These are phyloP conservation scores for Propithecus coquereli DNA, from an alignment of 2,113 vertebrate species.

Conservation along the genomic window DNA sequence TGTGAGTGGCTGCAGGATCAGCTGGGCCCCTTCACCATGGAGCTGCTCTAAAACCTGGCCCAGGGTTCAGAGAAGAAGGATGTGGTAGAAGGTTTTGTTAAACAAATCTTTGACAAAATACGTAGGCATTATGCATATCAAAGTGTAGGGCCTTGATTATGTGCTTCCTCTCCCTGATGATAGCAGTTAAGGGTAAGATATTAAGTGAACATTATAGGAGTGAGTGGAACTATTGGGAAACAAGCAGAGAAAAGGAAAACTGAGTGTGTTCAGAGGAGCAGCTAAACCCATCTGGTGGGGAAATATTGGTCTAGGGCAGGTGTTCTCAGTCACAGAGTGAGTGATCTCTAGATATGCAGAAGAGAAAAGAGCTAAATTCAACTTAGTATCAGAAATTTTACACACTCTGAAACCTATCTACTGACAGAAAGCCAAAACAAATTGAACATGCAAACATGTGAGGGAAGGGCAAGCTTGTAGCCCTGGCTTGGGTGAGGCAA, in stretches of 20 bases:
- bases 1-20: background rate
- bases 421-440: background rate
- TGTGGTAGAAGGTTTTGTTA: background rate
- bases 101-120: background rate
- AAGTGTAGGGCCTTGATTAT: background rate
- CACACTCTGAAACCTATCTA: background rate
- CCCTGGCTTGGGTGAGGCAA: too few relatives aligned
- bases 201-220: background rate
- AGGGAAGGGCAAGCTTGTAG: too few relatives aligned
- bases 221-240: background rate
- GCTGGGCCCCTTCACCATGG: background rate
- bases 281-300: background rate
- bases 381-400: background rate
- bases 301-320: background rate
- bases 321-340: background rate
- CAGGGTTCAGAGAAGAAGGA: background rate
- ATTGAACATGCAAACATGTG: background rate
- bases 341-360: background rate
- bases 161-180: background rate
- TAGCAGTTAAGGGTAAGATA: background rate
- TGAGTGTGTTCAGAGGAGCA: background rate
- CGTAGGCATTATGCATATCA: background rate
- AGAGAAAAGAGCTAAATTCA: background rate
- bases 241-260: background rate
- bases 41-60: background rate